Evolutionary conservation across 2,113 vertebrate species (phyloP).

Genomic region (Psilopsiagon aymara): DNA sequence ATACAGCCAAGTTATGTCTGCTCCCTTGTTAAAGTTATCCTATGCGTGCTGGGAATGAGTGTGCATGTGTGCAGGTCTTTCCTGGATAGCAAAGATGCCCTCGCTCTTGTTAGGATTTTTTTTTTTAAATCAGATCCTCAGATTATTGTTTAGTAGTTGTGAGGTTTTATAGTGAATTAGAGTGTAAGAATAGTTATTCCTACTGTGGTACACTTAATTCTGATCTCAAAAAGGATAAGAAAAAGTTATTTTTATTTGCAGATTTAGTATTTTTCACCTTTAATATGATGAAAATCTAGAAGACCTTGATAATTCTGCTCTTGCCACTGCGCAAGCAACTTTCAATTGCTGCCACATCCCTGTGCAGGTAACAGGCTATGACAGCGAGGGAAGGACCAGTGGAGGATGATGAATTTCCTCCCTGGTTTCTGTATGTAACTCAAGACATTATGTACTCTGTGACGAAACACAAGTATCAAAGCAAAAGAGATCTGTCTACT

Average conservation of each 20-base stretch:
- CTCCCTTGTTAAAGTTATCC: not conserved
- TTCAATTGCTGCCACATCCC: not conserved
- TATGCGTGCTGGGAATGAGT: not conserved
- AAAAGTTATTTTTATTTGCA: not conserved
- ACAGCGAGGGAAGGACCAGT: not conserved
- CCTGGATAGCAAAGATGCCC: not conserved
- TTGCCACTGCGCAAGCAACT: not conserved
- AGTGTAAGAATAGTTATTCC: not conserved
- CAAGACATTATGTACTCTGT: not conserved
- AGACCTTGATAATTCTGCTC: not conserved
- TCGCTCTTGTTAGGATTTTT: not conserved
- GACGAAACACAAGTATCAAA: not conserved
- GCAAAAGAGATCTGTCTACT: not conserved
- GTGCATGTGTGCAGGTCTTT: not conserved
- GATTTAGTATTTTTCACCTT: constrained; percentile 21
- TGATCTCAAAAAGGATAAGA: not conserved
- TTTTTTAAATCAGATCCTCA: not conserved
- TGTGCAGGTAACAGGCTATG: not conserved
- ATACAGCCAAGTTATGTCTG: not conserved
- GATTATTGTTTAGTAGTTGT: not conserved
- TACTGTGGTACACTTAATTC: not conserved
- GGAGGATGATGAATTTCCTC: not conserved
- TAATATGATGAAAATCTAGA: constrained; percentile 9
- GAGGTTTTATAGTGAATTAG: not conserved
- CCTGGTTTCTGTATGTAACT: not conserved